These are phyloP conservation scores for Drosophila punjabiensis DNA, from an alignment of 1,140 invertebrate genomes.

Conservation along the genomic window DNA sequence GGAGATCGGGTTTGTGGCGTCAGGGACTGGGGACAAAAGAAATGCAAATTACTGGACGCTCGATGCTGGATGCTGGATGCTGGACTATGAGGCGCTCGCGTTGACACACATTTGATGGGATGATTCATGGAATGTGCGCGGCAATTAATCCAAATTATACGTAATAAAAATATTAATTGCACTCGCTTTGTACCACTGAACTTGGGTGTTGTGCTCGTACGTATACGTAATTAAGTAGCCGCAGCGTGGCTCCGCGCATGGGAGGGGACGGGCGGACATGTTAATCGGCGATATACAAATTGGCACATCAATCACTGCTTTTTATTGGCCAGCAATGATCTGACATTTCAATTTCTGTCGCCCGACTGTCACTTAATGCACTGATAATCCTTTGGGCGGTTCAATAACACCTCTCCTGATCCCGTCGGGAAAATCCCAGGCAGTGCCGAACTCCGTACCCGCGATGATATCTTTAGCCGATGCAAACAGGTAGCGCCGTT, in stretches of 20 bases:
- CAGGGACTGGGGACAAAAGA: slow-evolving; percentile 52
- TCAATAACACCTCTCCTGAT: slow-evolving; percentile 29
- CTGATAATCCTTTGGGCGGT: slow-evolving; percentile 41
- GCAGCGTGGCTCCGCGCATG: not conserved
- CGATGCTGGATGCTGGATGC: slow-evolving; percentile 12
- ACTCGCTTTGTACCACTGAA: slow-evolving; percentile 73
- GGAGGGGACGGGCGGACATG: slow-evolving; percentile 9
- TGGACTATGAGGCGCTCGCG: slow-evolving; percentile 53
- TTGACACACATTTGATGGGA: slow-evolving; percentile 72
- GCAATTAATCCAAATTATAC: slow-evolving; percentile 71
- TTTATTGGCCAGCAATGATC: slow-evolving; percentile 49
- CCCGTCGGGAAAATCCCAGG: slow-evolving; percentile 35
- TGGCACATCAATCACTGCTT: slow-evolving; percentile 50
- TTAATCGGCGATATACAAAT: slow-evolving; percentile 51
- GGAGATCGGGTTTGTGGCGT: slow-evolving; percentile 62
- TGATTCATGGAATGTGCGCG: slow-evolving; percentile 52
- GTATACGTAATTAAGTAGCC: slow-evolving; percentile 38
- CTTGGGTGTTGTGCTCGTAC: slow-evolving; percentile 41
- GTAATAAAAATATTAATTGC: slow-evolving; percentile 75
- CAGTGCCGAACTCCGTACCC: not conserved
- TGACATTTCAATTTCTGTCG: slow-evolving; percentile 49
- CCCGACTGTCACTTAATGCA: slow-evolving; percentile 25
- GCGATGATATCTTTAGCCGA: slow-evolving; percentile 4
- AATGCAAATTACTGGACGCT: slow-evolving; percentile 56
- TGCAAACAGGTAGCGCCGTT: slow-evolving; percentile 19